Base-by-base conservation (phyloP, 2,888 invertebrate species). In the Nomada fabriciana region DNA sequence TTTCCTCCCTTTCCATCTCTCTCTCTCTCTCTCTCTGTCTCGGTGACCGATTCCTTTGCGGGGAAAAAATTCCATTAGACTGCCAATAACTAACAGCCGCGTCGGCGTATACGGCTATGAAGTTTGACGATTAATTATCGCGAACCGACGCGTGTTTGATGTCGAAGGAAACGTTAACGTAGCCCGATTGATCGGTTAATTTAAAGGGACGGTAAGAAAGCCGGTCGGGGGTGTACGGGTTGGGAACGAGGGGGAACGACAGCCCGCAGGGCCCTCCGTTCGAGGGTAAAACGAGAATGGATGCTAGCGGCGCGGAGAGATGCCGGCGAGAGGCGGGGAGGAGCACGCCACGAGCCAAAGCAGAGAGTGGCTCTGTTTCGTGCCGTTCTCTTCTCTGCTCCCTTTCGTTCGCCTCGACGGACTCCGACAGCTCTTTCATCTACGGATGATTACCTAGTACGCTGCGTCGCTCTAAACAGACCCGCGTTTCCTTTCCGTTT, bases 371-470 rank as follows among this genome's bases (percentile, higher is more conserved):
- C 78, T 78, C 78, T 83, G 83, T 82, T 85, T 88, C 86, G 85
- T 85, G 88, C 68, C 70, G 82, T 82, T 82, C 89, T 88, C 87
- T 85, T 82, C 84, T 86, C 76, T 82, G 82, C 67, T 82, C 89
- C 89, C 87, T 85, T 86, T 86, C 86, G 90, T 89, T 90, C 90
- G 89, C 89, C 90, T 90, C 90, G 92, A 91, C 92, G 72, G 80
- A 90, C 90, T 91, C 91, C 90, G 93, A 93, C 93, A 93, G 93
- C 93, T 93, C 93, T 93, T 93, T 93, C 93, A 93, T 93, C 93
- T 93, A 89, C 88, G 89, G 92, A 93, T 93, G 93, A 93, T 93
- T 93, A 93, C 92, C 90, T 90, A 92, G 91, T 91, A 84, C 86
- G 86, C 83, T 81, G 83, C 83, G 83, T 75, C 85, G 74, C 77